These are phyloP conservation scores for Sinonovacula constricta DNA, from an alignment of 1,140 invertebrate genomes.

Conservation along the genomic window DNA sequence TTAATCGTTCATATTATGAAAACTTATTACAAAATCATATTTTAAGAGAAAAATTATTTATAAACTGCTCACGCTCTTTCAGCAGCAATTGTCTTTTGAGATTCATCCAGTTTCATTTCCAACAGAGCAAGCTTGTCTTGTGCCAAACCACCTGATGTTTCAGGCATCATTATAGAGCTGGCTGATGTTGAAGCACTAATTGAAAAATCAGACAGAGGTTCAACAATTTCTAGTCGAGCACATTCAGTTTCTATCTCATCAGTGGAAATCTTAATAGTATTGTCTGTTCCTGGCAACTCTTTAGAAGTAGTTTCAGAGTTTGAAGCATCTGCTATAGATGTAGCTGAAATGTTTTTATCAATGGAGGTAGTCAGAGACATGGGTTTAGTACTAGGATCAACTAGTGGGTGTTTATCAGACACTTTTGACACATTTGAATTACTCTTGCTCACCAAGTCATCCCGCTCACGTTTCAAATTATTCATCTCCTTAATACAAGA, in stretches of 20 bases:
- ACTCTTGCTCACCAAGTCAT: slow-evolving; percentile 88
- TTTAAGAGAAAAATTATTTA: no score
- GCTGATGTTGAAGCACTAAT: not conserved
- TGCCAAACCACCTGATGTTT: slow-evolving; percentile 57
- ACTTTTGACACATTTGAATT: no score
- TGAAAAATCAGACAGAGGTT: not conserved
- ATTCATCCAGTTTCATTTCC: slow-evolving; percentile 86
- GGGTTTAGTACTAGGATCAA: not conserved
- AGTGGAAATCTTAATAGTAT: not conserved
- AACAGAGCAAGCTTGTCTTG: slow-evolving; percentile 85
- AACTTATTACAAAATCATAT: no score
- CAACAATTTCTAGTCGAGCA: no score
- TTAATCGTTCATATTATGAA: no score
- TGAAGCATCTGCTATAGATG: not conserved
- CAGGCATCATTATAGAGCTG: not conserved
- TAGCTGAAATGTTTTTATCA: slow-evolving; percentile 3
- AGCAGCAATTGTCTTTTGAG: slow-evolving; percentile 84
- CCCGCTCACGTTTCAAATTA: slow-evolving; percentile 87
- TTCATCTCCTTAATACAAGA: slow-evolving; percentile 87
- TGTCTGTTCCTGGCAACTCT: not conserved
- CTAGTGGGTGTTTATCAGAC: no score
- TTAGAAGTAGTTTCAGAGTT: not conserved
- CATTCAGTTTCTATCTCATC: not conserved
- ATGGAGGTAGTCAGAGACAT: slow-evolving; percentile 6
- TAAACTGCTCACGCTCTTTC: slow-evolving; percentile 70